These are phyloP conservation scores for Malacosoma neustria DNA, from an alignment of 2,888 invertebrate genomes.

Conservation along the genomic window DNA sequence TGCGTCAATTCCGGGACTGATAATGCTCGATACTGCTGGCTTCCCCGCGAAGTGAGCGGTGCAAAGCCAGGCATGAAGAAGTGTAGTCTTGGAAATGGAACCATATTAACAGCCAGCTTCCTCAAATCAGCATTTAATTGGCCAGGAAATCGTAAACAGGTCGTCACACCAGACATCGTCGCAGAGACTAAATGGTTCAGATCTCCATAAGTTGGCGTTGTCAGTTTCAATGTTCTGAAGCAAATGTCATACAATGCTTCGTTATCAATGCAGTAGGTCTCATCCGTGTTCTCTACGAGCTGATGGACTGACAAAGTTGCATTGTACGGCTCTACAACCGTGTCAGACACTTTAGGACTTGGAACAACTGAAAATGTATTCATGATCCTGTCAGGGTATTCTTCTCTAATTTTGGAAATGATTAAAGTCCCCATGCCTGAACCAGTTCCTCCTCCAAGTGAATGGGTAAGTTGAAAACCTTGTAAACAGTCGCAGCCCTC, in stretches of 20 bases:
- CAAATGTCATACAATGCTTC: constrained; percentile 86
- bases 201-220: constrained; percentile 84
- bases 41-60: constrained; percentile 84
- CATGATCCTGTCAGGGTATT: constrained; percentile 83
- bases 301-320: constrained; percentile 79
- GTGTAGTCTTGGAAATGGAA: constrained; percentile 83
- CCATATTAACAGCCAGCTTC: constrained; percentile 59
- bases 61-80: constrained; percentile 76
- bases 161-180: constrained; percentile 59
- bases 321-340: constrained; percentile 79
- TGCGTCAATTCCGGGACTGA: constrained; percentile 92
- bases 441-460: constrained; percentile 83
- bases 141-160: constrained; percentile 54
- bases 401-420: constrained; percentile 79
- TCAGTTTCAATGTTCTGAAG: constrained; percentile 81
- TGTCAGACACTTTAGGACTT: constrained; percentile 84
- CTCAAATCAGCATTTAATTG: constrained; percentile 82
- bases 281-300: constrained; percentile 79
- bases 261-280: constrained; percentile 82
- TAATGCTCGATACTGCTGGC: constrained; percentile 87
- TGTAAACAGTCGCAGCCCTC: constrained; percentile 80
- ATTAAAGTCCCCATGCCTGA: constrained; percentile 82
- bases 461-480: constrained; percentile 79
- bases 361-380: constrained; percentile 81
- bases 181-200: constrained; percentile 72